phyloP scores from a whole-genome alignment of 2,797 vertebrate species.

The Chelidonichthys spinosus region DNA sequence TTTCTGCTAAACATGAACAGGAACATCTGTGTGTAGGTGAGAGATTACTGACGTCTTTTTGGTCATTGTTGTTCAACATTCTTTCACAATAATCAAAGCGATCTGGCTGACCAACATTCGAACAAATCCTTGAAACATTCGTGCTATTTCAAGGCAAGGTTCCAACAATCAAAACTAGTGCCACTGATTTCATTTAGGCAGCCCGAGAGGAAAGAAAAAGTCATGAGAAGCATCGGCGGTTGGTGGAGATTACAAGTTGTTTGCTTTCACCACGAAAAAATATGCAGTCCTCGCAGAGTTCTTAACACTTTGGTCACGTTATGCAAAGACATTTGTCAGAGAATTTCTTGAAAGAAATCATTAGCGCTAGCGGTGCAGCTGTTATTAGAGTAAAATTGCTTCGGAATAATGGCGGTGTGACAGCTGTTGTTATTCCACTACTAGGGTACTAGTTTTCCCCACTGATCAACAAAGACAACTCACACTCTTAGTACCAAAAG shows the following conservation, averaged over 20 bases:
- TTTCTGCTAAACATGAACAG: not conserved
- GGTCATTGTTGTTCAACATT: not conserved
- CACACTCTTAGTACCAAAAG: constrained; percentile 6
- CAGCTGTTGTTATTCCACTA: constrained; percentile 52
- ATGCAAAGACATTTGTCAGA: constrained; percentile 26
- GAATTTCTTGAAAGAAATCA: constrained; percentile 32
- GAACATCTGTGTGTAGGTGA: not conserved
- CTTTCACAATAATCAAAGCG: not conserved
- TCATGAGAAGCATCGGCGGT: not conserved
- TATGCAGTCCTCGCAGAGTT: not conserved
- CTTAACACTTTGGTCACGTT: constrained; percentile 25
- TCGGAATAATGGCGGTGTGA: constrained; percentile 27
- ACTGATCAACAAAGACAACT: constrained; percentile 30
- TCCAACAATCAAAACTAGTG: not conserved
- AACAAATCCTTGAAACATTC: not conserved
- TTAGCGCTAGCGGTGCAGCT: constrained; percentile 29
- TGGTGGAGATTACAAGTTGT: not conserved
- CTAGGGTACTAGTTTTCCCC: constrained; percentile 25
- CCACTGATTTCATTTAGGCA: not conserved
- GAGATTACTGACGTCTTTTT: not conserved
- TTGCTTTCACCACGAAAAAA: constrained; percentile 1
- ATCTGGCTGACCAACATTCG: not conserved
- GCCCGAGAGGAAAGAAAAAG: constrained; percentile 3
- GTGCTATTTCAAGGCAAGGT: not conserved
- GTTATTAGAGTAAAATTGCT: constrained; percentile 33